Conservation (phyloP, 2,113 vertebrate species). For the Brevimyrus niger region DNA sequence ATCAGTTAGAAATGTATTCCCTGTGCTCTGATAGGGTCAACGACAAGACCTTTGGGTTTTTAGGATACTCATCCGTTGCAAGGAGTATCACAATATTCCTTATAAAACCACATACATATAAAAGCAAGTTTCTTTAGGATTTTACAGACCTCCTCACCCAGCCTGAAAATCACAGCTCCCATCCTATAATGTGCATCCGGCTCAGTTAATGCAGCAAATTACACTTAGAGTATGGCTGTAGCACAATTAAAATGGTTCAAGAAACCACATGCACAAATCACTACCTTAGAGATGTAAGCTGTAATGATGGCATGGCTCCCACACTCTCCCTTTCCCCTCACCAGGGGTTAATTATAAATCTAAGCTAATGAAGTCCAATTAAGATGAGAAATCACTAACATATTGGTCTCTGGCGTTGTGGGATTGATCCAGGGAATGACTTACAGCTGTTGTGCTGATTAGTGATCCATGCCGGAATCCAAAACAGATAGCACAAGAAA, state of each 20-base stretch:
- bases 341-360: constrained; percentile 5
- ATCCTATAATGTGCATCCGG: neutral
- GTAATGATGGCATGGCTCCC: neutral
- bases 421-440: neutral
- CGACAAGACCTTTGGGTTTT: neutral
- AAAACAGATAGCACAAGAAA: neutral
- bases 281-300: neutral
- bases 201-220: neutral
- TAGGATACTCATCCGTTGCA: neutral
- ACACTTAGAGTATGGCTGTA: neutral
- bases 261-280: neutral
- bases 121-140: neutral
- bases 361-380: constrained; percentile 7
- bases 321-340: neutral
- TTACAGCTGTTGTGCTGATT: neutral
- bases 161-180: neutral
- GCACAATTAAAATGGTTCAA: constrained; percentile 6
- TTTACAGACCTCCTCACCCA: neutral
- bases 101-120: neutral
- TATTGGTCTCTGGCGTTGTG: neutral
- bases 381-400: constrained; percentile 3
- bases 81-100: neutral
- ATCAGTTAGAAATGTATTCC: neutral
- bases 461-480: neutral
- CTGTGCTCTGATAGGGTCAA: neutral